Evolutionary conservation across 2,113 vertebrate genomes (phyloP).

Genomic region (Lichenostomus cassidix): DNA sequence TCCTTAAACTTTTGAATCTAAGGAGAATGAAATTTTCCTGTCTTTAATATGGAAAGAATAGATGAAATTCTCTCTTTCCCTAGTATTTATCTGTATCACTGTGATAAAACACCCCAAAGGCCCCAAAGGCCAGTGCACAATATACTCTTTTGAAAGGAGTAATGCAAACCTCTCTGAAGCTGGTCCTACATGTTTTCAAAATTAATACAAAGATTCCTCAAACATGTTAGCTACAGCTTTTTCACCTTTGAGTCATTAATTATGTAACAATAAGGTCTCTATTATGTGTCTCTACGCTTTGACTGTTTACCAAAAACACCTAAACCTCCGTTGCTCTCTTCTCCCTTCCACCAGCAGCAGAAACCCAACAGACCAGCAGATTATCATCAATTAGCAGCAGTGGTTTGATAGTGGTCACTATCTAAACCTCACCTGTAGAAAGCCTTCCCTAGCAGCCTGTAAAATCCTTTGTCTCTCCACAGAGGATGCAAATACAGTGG

Average conservation of each 20-base stretch:
- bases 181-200: background rate
- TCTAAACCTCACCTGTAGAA: background rate
- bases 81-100: background rate
- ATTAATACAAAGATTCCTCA: background rate
- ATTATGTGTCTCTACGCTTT: background rate
- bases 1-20: background rate
- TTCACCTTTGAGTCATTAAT: background rate
- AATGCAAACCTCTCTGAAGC: background rate
- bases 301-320: background rate
- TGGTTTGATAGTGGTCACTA: background rate
- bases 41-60: background rate
- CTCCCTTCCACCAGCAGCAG: background rate
- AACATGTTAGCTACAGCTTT: background rate
- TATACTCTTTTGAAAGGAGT: background rate
- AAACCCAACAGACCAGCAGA: background rate
- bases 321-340: background rate
- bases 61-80: background rate
- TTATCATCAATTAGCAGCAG: constrained; percentile 1
- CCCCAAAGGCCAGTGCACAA: background rate
- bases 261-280: background rate
- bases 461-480: background rate
- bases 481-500: background rate
- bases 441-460: background rate
- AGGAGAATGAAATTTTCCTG: background rate
- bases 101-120: background rate